Percentiles rank a stretch among this genome's conserved stretches.
Evolutionary conservation across 2,797 vertebrate species (phyloP).

Genomic region (Lacerta agilis): DNA sequence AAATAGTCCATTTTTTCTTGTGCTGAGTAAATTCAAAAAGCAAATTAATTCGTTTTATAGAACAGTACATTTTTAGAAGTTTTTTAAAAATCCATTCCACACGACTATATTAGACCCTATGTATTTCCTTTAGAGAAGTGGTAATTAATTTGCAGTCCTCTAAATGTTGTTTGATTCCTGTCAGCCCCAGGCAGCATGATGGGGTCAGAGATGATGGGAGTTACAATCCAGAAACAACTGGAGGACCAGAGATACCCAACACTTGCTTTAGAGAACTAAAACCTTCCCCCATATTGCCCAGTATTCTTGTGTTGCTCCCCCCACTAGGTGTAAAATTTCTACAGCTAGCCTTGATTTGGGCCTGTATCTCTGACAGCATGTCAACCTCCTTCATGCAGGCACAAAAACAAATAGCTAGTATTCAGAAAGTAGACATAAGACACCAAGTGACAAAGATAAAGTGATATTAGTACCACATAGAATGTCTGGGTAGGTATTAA

Average conservation of each 20-base stretch:
- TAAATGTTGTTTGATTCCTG: no score
- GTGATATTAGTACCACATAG: rapidly evolving
- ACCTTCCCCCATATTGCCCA: neutral
- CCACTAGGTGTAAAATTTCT: neutral
- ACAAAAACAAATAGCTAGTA: neutral
- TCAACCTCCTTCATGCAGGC: neutral
- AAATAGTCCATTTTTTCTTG: no score
- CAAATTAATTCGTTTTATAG: no score
- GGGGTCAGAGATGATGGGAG: no score
- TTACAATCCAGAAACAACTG: no score
- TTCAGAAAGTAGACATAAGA: neutral
- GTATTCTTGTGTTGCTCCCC: neutral
- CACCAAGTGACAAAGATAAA: neutral
- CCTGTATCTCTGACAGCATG: neutral
- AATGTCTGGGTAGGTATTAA: neutral
- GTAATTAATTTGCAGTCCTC: no score
- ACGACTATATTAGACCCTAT: no score
- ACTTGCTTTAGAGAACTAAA: neutral
- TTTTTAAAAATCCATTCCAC: no score
- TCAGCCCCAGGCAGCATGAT: no score
- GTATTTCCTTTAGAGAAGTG: no score
- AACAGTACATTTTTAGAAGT: no score
- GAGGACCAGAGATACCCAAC: neutral
- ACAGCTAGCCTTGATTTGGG: neutral
- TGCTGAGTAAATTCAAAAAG: no score